phyloP scores from a whole-genome alignment of 2,113 vertebrate genomes.

The Sylvilagus bachmani region DNA sequence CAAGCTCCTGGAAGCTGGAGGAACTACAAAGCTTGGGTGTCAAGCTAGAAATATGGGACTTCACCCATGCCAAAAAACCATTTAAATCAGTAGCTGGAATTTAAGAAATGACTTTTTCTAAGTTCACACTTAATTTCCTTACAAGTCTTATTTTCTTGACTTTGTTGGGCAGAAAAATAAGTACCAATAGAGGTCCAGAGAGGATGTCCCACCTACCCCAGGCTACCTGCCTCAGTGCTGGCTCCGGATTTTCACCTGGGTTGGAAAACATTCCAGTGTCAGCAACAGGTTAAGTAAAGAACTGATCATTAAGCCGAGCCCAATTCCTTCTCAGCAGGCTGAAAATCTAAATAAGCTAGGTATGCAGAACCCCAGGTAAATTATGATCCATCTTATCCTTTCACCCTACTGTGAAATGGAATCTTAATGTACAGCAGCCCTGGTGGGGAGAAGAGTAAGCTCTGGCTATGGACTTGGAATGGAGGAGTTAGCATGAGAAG shows the following conservation, averaged over 20 bases:
- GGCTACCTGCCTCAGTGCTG: conserved; percentile 58
- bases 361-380: conserved; percentile 76
- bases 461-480: conserved; percentile 51
- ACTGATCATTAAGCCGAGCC: conserved; percentile 74
- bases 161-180: conserved; percentile 81
- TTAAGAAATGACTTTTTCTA: conserved; percentile 73
- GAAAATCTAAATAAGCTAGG: conserved; percentile 72
- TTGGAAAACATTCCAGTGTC: conserved; percentile 62
- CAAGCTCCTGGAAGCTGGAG: conserved; percentile 71
- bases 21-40: conserved; percentile 66
- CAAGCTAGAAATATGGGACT: conserved; percentile 76
- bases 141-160: conserved; percentile 67
- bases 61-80: conserved; percentile 73
- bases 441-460: conserved; percentile 40
- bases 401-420: conserved; percentile 77
- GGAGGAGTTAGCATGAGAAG: background rate
- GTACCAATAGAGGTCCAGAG: conserved; percentile 56
- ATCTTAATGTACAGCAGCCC: conserved; percentile 72
- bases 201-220: background rate
- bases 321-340: conserved; percentile 79
- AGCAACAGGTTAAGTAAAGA: conserved; percentile 80
- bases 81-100: conserved; percentile 69
- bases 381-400: conserved; percentile 78
- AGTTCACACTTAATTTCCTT: conserved; percentile 70
- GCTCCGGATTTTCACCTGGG: conserved; percentile 75